These are phyloP conservation scores for Harpagoxenus sublaevis DNA, from an alignment of 2,888 invertebrate species.

Conservation along the genomic window DNA sequence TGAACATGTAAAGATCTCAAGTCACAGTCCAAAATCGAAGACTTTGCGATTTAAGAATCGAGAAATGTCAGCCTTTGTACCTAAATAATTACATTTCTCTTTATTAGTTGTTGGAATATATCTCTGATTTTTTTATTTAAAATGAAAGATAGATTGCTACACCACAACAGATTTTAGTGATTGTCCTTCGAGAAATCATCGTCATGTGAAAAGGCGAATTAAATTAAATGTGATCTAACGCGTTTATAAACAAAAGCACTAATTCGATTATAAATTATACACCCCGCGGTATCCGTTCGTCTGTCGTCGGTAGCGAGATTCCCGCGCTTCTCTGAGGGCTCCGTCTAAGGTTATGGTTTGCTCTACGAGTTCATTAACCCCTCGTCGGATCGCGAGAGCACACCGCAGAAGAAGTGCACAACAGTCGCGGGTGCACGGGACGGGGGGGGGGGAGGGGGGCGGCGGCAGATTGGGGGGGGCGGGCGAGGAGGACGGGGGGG, in stretches of 20 bases:
- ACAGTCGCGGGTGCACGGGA: slow-evolving; percentile 63
- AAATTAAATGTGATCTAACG: not conserved
- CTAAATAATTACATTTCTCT: not conserved
- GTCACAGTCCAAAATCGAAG: not conserved
- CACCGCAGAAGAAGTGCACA: slow-evolving; percentile 75
- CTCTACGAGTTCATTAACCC: slow-evolving; percentile 85
- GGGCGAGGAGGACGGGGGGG: slow-evolving; percentile 35
- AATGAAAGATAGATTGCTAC: not conserved
- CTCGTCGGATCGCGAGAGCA: slow-evolving; percentile 78
- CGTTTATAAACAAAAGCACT: not conserved
- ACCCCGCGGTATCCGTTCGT: not conserved
- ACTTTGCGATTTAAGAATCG: not conserved
- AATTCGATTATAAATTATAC: slow-evolving; percentile 14
- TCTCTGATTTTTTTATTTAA: not conserved
- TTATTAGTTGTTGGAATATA: not conserved
- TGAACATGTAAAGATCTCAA: not conserved
- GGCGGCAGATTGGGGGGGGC: slow-evolving; percentile 16
- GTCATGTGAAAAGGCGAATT: not conserved
- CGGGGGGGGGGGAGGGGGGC: not conserved
- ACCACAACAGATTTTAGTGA: not conserved
- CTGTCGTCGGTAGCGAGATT: slow-evolving; percentile 61
- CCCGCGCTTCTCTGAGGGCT: slow-evolving; percentile 70
- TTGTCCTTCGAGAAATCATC: not conserved
- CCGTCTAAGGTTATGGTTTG: slow-evolving; percentile 83
- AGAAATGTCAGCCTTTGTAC: not conserved